Evolutionary conservation across 2,888 invertebrate genomes (phyloP), one percentile per base, ranked within the genome.

Genomic region (Drosophila paramelanica): DNA sequence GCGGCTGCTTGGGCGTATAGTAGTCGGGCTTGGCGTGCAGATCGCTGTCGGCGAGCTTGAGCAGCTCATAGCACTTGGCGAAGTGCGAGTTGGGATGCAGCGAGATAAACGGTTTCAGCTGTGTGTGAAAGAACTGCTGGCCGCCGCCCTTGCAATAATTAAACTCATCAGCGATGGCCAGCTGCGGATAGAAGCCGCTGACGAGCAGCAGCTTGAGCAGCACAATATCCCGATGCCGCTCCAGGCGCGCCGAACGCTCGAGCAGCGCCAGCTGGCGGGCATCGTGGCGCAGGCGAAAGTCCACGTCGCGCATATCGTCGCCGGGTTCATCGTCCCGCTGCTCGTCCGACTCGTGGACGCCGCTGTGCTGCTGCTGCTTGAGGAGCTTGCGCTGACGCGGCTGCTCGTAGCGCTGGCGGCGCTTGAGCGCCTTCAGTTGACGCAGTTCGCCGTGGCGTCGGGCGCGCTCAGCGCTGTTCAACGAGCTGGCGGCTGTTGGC

Each of bases 151-250:
- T 98, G 88, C 96, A 97, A 82, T 96, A 95, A 92, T 99, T 99
- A 85, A 96, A 97, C 85, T 98, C 97, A 91, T 99, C 99, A 1
- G 97, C 95, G n/a, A 98, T 95, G 0, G 98, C 97, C 62, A 98
- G 94, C 93, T 99, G 98, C 0, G 99, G 99, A 92, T 99, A 99
- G 55, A 99, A 93, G 0, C 99, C 98, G 92, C 97, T 96, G 79
- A 97, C 96, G 20, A 99, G 93, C 62, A 99, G 97, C 43, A 97
- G 92, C 91, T 96, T 97, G 14, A 96, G 90, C 91, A 96, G 93
- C 65, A 94, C 93, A 14, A 96, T 91, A 88, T 96, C 96, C 79
- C 94, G 94, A 82, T 94, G 94, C 72, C 94, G 95, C 39, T 94
- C 94, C 0, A 95, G 94, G 45, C 94, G 94, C 1, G 95, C 94